A percentile compares a stretch with the other conserved stretches of the same genome.
phyloP scores from a whole-genome alignment of 2,888 invertebrate species.

The Pinctada fucata region DNA sequence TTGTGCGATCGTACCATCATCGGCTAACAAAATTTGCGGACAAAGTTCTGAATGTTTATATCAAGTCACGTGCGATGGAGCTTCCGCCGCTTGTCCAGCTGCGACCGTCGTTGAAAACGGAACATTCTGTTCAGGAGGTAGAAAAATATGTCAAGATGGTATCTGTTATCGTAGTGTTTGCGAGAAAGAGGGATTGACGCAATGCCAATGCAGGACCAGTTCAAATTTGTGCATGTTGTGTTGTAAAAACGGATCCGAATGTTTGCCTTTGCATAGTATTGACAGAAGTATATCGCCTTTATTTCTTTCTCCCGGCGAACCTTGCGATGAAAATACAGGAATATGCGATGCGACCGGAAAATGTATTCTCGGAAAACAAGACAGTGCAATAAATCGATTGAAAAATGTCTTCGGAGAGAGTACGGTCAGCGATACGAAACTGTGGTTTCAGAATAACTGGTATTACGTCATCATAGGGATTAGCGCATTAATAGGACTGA shows the following conservation, averaged over 20 bases:
- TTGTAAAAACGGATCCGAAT: conserved; percentile 45
- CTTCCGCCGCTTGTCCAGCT: conserved; percentile 52
- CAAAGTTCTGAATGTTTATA: conserved; percentile 52
- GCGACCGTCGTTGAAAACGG: conserved; percentile 40
- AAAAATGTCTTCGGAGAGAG: conserved; percentile 42
- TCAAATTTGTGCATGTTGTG: conserved; percentile 53
- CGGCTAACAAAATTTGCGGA: conserved; percentile 46
- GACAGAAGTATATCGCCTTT: neutral
- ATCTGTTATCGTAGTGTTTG: conserved; percentile 56
- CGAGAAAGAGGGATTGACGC: conserved; percentile 34
- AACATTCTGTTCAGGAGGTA: conserved; percentile 50
- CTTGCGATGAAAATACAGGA: conserved; percentile 52
- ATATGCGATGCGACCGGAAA: conserved; percentile 44
- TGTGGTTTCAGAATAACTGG: conserved; percentile 56
- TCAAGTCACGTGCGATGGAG: conserved; percentile 53
- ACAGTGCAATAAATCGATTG: conserved; percentile 44
- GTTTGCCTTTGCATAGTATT: conserved; percentile 32
- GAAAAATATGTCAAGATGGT: conserved; percentile 53
- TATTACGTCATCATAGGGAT: conserved; percentile 49
- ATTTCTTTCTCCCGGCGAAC: conserved; percentile 39
- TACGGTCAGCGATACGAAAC: conserved; percentile 35
- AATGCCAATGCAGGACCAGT: conserved; percentile 49
- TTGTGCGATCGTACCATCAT: conserved; percentile 44
- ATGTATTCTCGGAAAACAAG: conserved; percentile 44
- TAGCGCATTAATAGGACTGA: conserved; percentile 21